A percentile compares a stretch with the other conserved stretches of the same genome.
Evolutionary conservation across 2,797 vertebrate genomes (phyloP).

Genomic region (Lates japonicus): DNA sequence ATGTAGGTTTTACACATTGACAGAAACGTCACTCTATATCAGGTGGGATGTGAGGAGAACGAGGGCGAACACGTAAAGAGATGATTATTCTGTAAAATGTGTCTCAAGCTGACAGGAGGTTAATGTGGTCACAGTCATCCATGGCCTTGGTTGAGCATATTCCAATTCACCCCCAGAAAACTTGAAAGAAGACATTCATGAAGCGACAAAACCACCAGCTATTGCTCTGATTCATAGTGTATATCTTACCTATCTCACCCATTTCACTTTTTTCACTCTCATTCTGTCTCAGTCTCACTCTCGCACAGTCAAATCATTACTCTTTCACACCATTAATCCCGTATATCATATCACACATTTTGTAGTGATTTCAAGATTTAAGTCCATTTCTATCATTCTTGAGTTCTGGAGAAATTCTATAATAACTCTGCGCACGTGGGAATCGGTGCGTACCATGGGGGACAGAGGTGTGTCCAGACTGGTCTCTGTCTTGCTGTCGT

Average conservation of each 20-base stretch:
- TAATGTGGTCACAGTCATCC: slow-evolving; percentile 58
- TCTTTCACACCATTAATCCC: slow-evolving; percentile 10
- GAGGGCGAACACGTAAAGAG: slow-evolving; percentile 30
- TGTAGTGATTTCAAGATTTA: not conserved
- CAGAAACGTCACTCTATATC: slow-evolving; percentile 13
- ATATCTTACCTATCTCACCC: not conserved
- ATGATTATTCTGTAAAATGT: slow-evolving; percentile 40
- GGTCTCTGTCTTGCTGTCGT: slow-evolving; percentile 99
- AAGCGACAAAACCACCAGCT: slow-evolving; percentile 3
- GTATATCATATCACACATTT: not conserved
- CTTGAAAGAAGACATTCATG: slow-evolving; percentile 31
- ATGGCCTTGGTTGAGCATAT: slow-evolving; percentile 19
- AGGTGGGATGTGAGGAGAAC: slow-evolving; percentile 15
- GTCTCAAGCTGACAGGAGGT: slow-evolving; percentile 56
- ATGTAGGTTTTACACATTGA: slow-evolving; percentile 13
- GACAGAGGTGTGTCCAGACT: slow-evolving; percentile 97
- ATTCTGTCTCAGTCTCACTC: slow-evolving; percentile 10
- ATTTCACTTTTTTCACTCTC: slow-evolving; percentile 33
- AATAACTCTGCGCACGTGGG: not conserved
- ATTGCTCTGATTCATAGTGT: slow-evolving; percentile 31
- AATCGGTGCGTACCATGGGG: slow-evolving; percentile 78
- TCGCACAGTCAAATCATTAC: slow-evolving; percentile 24
- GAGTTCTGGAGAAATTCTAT: slow-evolving; percentile 13
- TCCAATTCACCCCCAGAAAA: slow-evolving; percentile 72
- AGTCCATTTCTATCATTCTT: not conserved